Percentiles rank a stretch among this genome's conserved stretches.
These are phyloP conservation scores for Paracentrotus lividus DNA, from an alignment of 53 echinoderm and acorn worm genomes.

Conservation along the genomic window DNA sequence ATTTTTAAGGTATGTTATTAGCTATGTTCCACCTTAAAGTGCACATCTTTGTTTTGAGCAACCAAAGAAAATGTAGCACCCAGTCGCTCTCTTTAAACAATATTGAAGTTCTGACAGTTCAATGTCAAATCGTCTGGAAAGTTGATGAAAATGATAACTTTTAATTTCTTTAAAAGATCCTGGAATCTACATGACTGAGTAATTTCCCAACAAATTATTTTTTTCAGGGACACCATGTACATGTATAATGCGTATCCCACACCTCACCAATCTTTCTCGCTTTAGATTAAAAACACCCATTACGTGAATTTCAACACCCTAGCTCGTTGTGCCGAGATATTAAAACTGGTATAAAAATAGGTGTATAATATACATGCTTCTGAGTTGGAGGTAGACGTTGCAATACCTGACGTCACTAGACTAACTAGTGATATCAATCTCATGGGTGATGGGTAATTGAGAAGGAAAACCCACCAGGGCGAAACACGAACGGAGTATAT, in stretches of 20 bases:
- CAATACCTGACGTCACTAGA: background rate
- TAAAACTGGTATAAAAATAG: slow-evolving; percentile 47
- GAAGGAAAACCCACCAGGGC: slow-evolving; percentile 42
- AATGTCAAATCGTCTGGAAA: too few species aligned
- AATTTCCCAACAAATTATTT: too few species aligned
- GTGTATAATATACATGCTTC: background rate
- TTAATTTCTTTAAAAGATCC: too few species aligned
- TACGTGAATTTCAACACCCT: slow-evolving; percentile 6
- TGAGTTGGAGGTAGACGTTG: background rate
- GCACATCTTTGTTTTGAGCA: too few species aligned
- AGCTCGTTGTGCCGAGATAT: background rate
- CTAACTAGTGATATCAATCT: slow-evolving; percentile 27
- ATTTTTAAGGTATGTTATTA: too few species aligned
- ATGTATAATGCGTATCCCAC: slow-evolving; percentile 1
- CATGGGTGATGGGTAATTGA: slow-evolving; percentile 10
- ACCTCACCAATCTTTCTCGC: background rate
- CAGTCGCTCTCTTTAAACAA: too few species aligned
- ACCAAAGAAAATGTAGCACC: too few species aligned
- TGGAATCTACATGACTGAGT: too few species aligned
- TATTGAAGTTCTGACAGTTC: too few species aligned
- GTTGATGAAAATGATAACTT: too few species aligned
- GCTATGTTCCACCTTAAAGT: too few species aligned
- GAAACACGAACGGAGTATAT: slow-evolving; percentile 42
- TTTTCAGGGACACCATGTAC: background rate
- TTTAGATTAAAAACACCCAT: slow-evolving; percentile 44